These are phyloP conservation scores for Sebastes hopkinsi DNA, from an alignment of 2,797 vertebrate genomes.

Conservation along the genomic window DNA sequence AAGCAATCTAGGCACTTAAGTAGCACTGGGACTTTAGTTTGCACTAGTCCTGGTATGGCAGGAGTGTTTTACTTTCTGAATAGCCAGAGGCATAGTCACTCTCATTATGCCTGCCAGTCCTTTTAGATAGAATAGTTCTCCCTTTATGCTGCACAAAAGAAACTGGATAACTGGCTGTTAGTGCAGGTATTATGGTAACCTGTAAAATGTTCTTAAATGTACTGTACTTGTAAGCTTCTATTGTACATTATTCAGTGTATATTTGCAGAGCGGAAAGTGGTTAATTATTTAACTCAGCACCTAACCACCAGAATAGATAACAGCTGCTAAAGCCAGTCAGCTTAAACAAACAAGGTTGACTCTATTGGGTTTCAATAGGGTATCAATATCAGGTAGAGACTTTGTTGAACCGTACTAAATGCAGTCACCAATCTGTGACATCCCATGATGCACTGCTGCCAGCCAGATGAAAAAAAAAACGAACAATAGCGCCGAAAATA, in stretches of 20 bases:
- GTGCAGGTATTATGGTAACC: not conserved
- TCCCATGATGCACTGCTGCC: constrained; percentile 23
- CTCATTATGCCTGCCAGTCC: constrained; percentile 45
- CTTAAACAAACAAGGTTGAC: constrained; percentile 29
- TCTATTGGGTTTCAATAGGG: constrained; percentile 37
- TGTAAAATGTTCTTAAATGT: not conserved
- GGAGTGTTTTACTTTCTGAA: constrained; percentile 46
- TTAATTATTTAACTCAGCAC: constrained; percentile 21
- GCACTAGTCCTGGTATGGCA: not conserved
- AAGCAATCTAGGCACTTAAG: not conserved
- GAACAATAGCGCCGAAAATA: not conserved
- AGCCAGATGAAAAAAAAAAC: not conserved
- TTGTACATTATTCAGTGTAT: not conserved
- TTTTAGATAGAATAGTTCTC: constrained; percentile 9
- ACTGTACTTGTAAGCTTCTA: not conserved
- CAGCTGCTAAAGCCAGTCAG: constrained; percentile 18
- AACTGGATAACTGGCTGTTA: not conserved
- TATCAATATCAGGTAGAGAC: constrained; percentile 43
- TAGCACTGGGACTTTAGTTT: constrained; percentile 13
- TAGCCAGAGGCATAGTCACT: constrained; percentile 53
- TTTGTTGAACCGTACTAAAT: not conserved
- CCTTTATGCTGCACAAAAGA: not conserved
- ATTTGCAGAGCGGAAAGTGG: not conserved
- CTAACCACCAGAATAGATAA: not conserved
- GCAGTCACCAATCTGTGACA: constrained; percentile 9